Conservation (phyloP, 1,140 invertebrate species). For the Caenorhabditis remanei region DNA sequence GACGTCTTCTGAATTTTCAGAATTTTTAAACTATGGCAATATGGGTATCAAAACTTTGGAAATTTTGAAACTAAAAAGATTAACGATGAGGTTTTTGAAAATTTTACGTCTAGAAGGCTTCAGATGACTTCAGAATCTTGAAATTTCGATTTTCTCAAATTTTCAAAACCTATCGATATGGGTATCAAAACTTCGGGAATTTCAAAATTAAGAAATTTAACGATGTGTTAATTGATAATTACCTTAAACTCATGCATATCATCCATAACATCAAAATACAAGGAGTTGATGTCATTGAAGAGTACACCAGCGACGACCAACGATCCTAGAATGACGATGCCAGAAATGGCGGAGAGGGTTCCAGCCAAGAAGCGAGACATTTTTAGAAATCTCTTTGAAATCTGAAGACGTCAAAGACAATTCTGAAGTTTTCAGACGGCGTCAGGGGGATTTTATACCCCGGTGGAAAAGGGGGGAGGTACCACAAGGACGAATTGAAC, state of each 20-base stretch:
- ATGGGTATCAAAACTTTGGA: too few relatives aligned
- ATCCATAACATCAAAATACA: constrained; percentile 69
- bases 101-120: too few relatives aligned
- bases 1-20: background rate
- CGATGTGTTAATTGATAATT: background rate
- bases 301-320: constrained; percentile 58
- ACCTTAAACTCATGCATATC: constrained; percentile 67
- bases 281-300: constrained; percentile 67
- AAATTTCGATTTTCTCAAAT: too few relatives aligned
- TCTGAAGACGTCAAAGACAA: too few relatives aligned
- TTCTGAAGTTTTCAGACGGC: constrained; percentile 12
- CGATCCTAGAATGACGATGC: constrained; percentile 66
- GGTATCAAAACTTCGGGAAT: background rate
- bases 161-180: background rate
- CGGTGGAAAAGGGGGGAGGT: background rate
- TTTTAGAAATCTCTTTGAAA: background rate
- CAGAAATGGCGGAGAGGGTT: constrained; percentile 53
- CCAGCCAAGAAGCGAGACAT: constrained; percentile 48
- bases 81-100: background rate
- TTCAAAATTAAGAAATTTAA: too few relatives aligned
- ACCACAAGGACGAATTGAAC: background rate
- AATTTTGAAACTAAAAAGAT: background rate
- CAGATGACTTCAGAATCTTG: too few relatives aligned
- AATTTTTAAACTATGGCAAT: too few relatives aligned
- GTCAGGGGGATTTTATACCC: background rate